Conservation (phyloP, 2,113 vertebrate genomes). For the Dipodomys stephensi region DNA sequence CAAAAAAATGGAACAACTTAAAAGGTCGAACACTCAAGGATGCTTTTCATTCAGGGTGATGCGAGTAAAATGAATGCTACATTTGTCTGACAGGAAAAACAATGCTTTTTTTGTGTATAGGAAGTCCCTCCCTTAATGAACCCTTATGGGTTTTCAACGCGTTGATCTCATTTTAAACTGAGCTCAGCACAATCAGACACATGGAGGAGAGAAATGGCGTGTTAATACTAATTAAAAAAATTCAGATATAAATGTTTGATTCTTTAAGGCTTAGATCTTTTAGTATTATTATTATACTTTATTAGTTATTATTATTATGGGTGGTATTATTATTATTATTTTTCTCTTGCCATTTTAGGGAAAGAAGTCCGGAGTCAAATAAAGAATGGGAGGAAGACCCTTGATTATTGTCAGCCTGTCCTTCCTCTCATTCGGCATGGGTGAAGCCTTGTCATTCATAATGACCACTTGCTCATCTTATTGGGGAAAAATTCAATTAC, state of each 20-base stretch:
- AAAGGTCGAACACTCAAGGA: conserved; percentile 69
- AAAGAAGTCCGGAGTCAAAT: conserved; percentile 70
- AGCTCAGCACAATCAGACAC: conserved; percentile 97
- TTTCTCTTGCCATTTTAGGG: conserved; percentile 79
- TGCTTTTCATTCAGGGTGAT: conserved; percentile 70
- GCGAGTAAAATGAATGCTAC: conserved; percentile 82
- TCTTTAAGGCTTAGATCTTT: conserved; percentile 85
- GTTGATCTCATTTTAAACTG: conserved; percentile 97
- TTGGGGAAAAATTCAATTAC: conserved; percentile 98
- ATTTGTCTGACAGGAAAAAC: conserved; percentile 80
- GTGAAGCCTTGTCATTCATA: conserved; percentile 91
- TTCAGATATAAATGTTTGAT: conserved; percentile 87
- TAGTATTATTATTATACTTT: not conserved
- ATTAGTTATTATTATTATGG: no score
- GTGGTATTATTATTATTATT: no score
- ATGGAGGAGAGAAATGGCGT: conserved; percentile 92
- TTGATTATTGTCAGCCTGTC: conserved; percentile 92
- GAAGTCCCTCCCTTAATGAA: conserved; percentile 97
- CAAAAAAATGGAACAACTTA: conserved; percentile 38
- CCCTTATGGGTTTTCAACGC: conserved; percentile 96
- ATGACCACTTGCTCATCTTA: conserved; percentile 97
- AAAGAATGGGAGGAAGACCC: conserved; percentile 79
- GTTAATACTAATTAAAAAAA: conserved; percentile 83
- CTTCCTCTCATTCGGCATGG: conserved; percentile 91
- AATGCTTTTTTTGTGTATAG: conserved; percentile 65